These are phyloP conservation scores for Nothocercus julius DNA, from an alignment of 2,113 vertebrate species.

Conservation along the genomic window DNA sequence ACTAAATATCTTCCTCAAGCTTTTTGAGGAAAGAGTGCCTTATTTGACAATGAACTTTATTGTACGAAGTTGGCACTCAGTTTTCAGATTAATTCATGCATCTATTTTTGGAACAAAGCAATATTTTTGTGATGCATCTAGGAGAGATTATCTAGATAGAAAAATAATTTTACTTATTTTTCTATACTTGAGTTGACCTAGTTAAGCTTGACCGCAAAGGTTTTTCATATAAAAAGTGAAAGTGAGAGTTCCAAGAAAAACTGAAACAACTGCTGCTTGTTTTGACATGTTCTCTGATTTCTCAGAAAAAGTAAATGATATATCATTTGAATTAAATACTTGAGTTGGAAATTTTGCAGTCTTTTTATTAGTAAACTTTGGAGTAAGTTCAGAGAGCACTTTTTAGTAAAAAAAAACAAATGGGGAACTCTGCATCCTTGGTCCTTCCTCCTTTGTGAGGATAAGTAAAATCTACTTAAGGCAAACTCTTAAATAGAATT, in stretches of 20 bases:
- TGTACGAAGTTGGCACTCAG: background rate
- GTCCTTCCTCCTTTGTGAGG: background rate
- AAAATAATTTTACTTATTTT: background rate
- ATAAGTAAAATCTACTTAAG: constrained; percentile 1
- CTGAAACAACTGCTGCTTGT: background rate
- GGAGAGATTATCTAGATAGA: background rate
- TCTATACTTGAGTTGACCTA: background rate
- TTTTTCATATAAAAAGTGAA: background rate
- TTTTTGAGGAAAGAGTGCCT: background rate
- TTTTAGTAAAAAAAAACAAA: background rate
- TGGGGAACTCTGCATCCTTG: background rate
- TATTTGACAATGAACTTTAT: background rate
- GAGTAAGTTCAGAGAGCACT: background rate
- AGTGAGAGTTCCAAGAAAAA: background rate
- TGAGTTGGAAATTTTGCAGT: background rate
- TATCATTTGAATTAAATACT: background rate
- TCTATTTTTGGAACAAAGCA: background rate
- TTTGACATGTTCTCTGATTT: background rate
- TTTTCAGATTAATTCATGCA: background rate
- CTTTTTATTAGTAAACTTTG: background rate
- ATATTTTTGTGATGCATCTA: background rate
- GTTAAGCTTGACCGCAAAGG: background rate
- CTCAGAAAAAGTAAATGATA: background rate
- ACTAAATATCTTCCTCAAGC: background rate
- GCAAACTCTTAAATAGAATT: background rate